These are phyloP conservation scores for Drosophila mulleri DNA, from an alignment of 2,888 invertebrate genomes.

Conservation along the genomic window DNA sequence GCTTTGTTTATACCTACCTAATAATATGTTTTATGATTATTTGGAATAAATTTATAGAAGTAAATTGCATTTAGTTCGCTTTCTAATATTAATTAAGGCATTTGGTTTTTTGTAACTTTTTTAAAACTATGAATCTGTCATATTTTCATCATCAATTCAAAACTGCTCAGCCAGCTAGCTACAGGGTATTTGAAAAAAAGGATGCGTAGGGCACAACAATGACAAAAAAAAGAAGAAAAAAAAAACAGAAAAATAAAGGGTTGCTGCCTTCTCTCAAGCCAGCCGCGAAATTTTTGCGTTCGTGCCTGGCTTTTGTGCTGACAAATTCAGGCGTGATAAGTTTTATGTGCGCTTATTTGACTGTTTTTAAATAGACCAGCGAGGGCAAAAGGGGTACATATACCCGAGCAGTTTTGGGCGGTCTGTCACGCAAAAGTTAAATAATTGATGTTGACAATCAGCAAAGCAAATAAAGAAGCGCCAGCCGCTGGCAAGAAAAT, in stretches of 20 bases:
- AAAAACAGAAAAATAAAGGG: constrained; percentile 54
- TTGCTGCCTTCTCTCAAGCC: constrained; percentile 47
- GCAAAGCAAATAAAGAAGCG: constrained; percentile 80
- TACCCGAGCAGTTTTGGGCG: constrained; percentile 34
- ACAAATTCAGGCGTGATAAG: constrained; percentile 83
- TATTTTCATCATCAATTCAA: too few relatives aligned
- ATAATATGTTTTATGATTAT: too few relatives aligned
- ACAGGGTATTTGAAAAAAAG: constrained; percentile 43
- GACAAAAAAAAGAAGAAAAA: constrained; percentile 7
- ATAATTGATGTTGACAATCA: constrained; percentile 84
- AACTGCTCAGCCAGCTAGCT: background rate
- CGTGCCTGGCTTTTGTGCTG: constrained; percentile 76
- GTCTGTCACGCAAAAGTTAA: constrained; percentile 75
- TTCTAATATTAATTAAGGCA: too few relatives aligned
- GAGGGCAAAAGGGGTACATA: constrained; percentile 24
- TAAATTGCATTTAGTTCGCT: too few relatives aligned
- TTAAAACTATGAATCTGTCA: too few relatives aligned
- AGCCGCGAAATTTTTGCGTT: constrained; percentile 41
- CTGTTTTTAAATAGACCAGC: constrained; percentile 79
- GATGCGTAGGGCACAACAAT: constrained; percentile 25
- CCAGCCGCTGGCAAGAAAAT: constrained; percentile 43
- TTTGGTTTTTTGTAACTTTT: too few relatives aligned
- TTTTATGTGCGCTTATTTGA: constrained; percentile 81
- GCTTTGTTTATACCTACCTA: too few relatives aligned
- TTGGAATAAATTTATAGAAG: too few relatives aligned